Conservation (phyloP, 2,797 vertebrate species). For the Intellagama lesueurii region DNA sequence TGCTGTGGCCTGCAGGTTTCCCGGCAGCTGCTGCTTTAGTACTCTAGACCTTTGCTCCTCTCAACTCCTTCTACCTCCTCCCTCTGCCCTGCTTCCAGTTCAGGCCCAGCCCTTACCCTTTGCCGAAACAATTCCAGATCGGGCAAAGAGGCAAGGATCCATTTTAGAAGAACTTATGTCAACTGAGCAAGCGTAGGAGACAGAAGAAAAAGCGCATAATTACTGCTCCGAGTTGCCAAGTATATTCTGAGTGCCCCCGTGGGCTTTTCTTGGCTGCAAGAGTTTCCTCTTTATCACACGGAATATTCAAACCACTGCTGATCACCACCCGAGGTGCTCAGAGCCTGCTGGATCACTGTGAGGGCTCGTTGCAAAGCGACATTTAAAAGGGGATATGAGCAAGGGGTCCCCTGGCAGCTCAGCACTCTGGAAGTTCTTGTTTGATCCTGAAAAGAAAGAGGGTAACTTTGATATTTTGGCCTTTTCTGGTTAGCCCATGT, state of each 20-base stretch:
- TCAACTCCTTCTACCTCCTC: not conserved
- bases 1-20: not conserved
- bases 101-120: not conserved
- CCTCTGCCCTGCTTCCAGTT: not conserved
- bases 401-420: no score
- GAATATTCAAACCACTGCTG: not conserved
- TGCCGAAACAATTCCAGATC: not conserved
- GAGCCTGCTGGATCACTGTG: not conserved
- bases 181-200: not conserved
- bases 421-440: no score
- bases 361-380: not conserved
- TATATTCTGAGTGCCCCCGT: not conserved
- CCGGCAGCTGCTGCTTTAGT: not conserved
- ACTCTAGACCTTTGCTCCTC: not conserved
- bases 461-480: no score
- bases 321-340: not conserved
- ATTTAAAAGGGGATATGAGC: no score
- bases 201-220: not conserved
- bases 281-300: not conserved
- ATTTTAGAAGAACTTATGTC: not conserved
- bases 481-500: no score
- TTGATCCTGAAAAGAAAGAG: no score
- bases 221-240: not conserved
- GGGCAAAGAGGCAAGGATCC: not conserved
- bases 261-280: not conserved